Base-by-base conservation (phyloP, 2,113 vertebrate species). In the Corydoras sp. region DNA sequence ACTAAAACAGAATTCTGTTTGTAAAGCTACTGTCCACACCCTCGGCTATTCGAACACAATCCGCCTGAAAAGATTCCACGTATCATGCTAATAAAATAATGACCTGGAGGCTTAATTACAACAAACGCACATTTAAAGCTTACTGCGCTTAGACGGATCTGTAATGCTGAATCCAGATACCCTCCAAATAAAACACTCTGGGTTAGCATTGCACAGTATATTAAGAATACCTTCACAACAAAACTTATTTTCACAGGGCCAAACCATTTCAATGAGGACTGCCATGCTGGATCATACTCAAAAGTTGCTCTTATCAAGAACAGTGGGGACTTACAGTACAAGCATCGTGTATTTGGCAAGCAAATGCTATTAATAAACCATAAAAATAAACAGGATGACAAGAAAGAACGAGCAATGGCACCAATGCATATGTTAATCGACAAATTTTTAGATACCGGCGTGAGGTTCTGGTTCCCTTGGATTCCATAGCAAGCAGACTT, bases 31-130 rank as follows among this genome's bases (percentile, higher is more conserved):
- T 75, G 29, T 77, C 65, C 77, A 71, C 81, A 18, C 60, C 62
- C 73, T 10, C 13, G 11, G 1, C 51, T 14, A 12, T 14, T 12
- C 51, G 71, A 55, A 68, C 71, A 77, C 78, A n/a, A 70, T 80
- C 72, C 74, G 67, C 78, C 79, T 43, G 35, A 43, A 43, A 43
- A 81, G 78, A 43, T 73, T 67, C 63, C 71, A 35, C 83, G 9
- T 3, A 79, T 80, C 83, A 79, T 68, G 81, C 82, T 72, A 80
- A 84, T 81, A 84, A 74, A 79, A 84, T 71, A 75, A 55, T 72
- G 71, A 61, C 77, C 50, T 30, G n/a, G 49, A 35, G 2, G 53
- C 15, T 43, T 50, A 49, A 43, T 29, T 7, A 15, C 32, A 48
- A 63, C 14, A 0, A 50, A 11, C 15, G 62, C n/a, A 31, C 30